phyloP scores from a whole-genome alignment of 2,797 vertebrate genomes.

The Atherinosoma microstoma region DNA sequence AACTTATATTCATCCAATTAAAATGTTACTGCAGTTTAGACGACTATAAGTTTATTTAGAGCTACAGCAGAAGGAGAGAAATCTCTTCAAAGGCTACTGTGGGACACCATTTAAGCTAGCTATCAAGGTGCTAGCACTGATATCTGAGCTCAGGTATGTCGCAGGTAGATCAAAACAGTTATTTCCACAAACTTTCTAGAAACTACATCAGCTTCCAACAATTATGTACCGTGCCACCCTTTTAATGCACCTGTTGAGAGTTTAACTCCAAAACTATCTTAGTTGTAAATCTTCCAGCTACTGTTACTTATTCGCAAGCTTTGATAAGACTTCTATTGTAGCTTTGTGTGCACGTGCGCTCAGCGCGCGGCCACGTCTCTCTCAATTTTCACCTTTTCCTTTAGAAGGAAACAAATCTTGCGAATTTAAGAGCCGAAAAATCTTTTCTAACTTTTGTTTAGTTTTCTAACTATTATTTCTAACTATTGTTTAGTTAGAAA shows the following conservation, averaged over 20 bases:
- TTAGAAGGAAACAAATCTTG: background rate
- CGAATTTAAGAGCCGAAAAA: constrained; percentile 17
- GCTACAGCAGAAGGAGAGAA: background rate
- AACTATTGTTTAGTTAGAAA: too few species aligned
- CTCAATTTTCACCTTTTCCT: background rate
- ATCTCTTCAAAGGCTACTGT: background rate
- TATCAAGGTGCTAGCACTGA: background rate
- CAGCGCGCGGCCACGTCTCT: background rate
- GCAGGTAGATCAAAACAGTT: constrained; percentile 31
- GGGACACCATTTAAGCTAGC: background rate
- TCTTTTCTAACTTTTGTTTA: constrained; percentile 12
- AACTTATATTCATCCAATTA: constrained; percentile 22
- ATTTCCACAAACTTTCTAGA: background rate
- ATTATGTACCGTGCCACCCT: background rate
- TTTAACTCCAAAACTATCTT: accelerated
- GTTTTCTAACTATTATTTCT: too few species aligned
- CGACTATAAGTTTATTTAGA: background rate
- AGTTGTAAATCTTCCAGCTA: constrained; percentile 28
- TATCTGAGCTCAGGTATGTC: constrained; percentile 49
- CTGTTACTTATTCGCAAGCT: constrained; percentile 49
- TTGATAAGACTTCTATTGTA: background rate
- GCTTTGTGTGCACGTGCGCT: background rate
- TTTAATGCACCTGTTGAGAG: background rate
- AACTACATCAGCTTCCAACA: background rate
- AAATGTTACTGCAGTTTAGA: constrained; percentile 10